Evolutionary conservation across 2,888 invertebrate genomes (phyloP).

Genomic region (Arctia plantaginis): DNA sequence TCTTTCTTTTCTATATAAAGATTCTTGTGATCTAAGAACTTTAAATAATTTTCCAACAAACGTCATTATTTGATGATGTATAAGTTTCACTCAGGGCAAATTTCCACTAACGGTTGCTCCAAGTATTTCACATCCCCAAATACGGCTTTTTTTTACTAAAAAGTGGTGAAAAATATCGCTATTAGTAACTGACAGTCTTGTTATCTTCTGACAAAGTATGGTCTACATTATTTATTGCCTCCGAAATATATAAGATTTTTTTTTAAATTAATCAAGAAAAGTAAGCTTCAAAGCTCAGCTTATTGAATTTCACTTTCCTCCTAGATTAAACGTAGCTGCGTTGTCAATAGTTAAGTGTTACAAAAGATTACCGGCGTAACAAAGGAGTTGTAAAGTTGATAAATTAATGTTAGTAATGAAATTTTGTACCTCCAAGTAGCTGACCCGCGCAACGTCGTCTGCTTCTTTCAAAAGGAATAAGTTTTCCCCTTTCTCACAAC

Average conservation of each 20-base stretch:
- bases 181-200: conserved; percentile 2
- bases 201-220: background rate
- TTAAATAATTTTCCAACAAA: no score
- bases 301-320: background rate
- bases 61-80: no score
- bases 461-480: no score
- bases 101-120: background rate
- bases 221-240: conserved; percentile 8
- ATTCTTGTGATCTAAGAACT: no score
- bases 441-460: no score
- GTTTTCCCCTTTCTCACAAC: no score
- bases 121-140: conserved; percentile 4
- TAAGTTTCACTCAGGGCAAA: no score
- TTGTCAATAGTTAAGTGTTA: background rate
- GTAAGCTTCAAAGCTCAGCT: conserved; percentile 1
- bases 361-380: background rate
- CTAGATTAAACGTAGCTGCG: background rate
- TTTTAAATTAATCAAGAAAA: background rate
- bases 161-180: conserved; percentile 11
- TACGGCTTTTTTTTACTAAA: background rate
- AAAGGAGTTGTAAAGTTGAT: background rate
- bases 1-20: no score
- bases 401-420: background rate
- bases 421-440: background rate
- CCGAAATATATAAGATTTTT: background rate